Base-by-base conservation (phyloP, 37 sponge, comb jelly and placozoan species). In the Lycopodina hypogea region DNA sequence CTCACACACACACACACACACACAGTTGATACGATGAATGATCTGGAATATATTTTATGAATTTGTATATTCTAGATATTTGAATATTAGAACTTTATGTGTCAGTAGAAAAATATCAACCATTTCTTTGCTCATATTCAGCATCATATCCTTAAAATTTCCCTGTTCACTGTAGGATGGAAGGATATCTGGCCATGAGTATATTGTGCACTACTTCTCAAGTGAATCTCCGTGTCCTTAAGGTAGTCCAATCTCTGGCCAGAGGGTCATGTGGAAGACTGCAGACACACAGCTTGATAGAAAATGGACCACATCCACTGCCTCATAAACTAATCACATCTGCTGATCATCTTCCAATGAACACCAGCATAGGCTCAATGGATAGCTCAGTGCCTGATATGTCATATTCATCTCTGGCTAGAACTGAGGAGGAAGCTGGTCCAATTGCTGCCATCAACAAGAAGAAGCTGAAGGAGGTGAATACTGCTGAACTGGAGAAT, bases 221-320 rank as follows among this genome's bases (percentile, higher is more conserved):
- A 56, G 29, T 41, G 32, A 83, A 68, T 36, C 62, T 64, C n/a
- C 56, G 66, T 32, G 81, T 80, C 24, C 88, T 91, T 33, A 42
- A 65, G 22, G 52, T 91, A 37, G 59, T 91, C 24, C 92, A 91
- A 42, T 77, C 79, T 14, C 66, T 86, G 4, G 87, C 91, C 3
- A 22, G 14, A 24, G 86, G 87, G 11, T 15, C 52, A 37, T 18
- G 17, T 56, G 69, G 18, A 28, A 56, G 33, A 4, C 69, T 86
- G 26, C 50, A 75, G 29, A 86, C 86, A 56, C 86, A 86, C 42
- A 67, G 64, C 30, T 67, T 86, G 60, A 86, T 86, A 39, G 86
- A 79, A 19, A 80, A 73, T 58, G 86, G 74, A 42, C 86, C 86
- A 0, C 69, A 79, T 55, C 50, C 71, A 11, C 67, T 71, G 4